These are phyloP conservation scores for Drosophila lowei DNA, from an alignment of 1,140 invertebrate species.

Conservation along the genomic window DNA sequence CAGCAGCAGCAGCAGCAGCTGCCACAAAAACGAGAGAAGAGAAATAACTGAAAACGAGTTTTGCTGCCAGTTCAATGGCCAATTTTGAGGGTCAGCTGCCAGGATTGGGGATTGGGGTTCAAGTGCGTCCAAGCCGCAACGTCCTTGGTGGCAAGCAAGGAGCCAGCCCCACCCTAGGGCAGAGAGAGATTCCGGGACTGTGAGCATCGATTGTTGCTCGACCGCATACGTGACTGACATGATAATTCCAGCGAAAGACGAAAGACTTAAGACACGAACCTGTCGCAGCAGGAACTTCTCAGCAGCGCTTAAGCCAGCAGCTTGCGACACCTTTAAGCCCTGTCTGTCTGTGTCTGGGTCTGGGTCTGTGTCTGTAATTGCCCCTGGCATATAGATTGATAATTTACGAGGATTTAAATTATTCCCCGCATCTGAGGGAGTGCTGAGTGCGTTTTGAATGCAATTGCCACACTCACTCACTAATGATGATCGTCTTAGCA, in stretches of 20 bases:
- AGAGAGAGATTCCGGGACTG: constrained; percentile 17
- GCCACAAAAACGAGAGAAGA: constrained; percentile 48
- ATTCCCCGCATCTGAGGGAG: constrained; percentile 38
- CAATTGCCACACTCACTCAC: constrained; percentile 32
- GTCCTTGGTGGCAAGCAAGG: constrained; percentile 68
- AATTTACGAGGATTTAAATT: constrained; percentile 44
- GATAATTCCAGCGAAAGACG: constrained; percentile 44
- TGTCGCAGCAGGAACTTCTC: constrained; percentile 71
- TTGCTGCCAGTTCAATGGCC: constrained; percentile 74
- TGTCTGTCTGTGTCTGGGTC: constrained; percentile 2
- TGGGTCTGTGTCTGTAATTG: constrained; percentile 32
- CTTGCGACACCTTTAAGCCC: constrained; percentile 53
- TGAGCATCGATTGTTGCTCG: constrained; percentile 36
- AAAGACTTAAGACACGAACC: constrained; percentile 63
- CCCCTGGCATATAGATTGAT: constrained; percentile 75
- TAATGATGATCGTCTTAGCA: constrained; percentile 65
- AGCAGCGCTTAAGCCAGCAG: constrained; percentile 21
- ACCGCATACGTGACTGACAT: constrained; percentile 70
- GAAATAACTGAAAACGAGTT: constrained; percentile 55
- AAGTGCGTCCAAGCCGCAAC: constrained; percentile 57
- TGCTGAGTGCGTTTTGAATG: constrained; percentile 59
- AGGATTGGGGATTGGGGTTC: constrained; percentile 50
- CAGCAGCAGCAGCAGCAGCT: constrained; percentile 18
- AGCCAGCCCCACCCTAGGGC: background rate
- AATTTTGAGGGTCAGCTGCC: constrained; percentile 58